These are phyloP conservation scores for Anguilla pacifica DNA, from an alignment of 2,797 vertebrate genomes.

Conservation along the genomic window DNA sequence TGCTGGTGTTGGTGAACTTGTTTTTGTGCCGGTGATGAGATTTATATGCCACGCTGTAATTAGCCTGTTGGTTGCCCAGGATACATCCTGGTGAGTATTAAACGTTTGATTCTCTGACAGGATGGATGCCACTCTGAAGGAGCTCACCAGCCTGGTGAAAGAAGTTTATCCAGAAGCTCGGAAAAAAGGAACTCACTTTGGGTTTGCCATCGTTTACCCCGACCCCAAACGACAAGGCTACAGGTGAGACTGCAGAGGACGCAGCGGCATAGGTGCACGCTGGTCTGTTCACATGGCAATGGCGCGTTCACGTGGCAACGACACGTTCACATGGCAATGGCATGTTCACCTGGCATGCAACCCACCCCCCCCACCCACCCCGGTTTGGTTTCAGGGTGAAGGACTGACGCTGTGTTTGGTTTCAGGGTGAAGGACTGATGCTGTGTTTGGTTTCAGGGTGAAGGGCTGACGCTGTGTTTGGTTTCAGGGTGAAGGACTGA, in stretches of 20 bases:
- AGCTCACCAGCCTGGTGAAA: conserved; percentile 95
- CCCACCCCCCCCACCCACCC: no score
- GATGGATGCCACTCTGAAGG: conserved; percentile 98
- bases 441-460: background rate
- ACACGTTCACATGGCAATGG: background rate
- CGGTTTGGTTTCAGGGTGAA: background rate
- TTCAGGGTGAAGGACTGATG: conserved; percentile 91
- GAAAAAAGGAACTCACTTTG: conserved; percentile 97
- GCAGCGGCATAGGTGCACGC: background rate
- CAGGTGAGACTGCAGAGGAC: conserved; percentile 69
- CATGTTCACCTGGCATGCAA: no score
- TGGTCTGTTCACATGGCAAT: background rate
- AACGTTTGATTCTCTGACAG: conserved; percentile 60
- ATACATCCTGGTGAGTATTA: background rate
- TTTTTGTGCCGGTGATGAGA: background rate
- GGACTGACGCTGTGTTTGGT: background rate
- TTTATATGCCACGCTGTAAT: background rate
- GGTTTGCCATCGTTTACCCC: conserved; percentile 93
- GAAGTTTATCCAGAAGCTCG: conserved; percentile 97
- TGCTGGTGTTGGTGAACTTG: background rate
- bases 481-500: conserved; percentile 85
- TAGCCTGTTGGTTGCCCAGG: background rate
- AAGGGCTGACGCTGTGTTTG: background rate
- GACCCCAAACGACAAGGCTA: conserved; percentile 91
- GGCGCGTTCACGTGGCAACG: background rate